Base-by-base conservation (phyloP, 2,113 vertebrate genomes). In the Rhabdomys dilectus region DNA sequence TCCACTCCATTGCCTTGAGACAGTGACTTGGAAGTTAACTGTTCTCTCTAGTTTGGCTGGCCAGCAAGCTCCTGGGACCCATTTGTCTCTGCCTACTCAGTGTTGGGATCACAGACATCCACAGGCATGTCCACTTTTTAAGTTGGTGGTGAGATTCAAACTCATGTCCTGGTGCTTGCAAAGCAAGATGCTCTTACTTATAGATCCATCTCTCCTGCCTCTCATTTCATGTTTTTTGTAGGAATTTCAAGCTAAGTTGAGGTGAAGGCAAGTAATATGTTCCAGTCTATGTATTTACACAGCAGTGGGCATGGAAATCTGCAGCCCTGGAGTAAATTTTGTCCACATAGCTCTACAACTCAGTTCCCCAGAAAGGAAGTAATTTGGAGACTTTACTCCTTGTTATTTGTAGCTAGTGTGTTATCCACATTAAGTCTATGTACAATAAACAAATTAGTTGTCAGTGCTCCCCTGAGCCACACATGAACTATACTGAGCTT, bases 391-490 rank as follows among this genome's bases (percentile, higher is more conserved):
- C 22, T 21, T 88, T 53, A 53, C 29, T 24, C 88, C 72, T 75
- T 81, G 11, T 42, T 93, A 68, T 56, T 84, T 93, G 84, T 45
- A 29, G 9, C 60, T 76, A 58, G 10, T 45, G 84, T 85, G 2
- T 68, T 91, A 53, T 39, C 34, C 39, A 89, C 39, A 58, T 93
- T 78, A 87, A 87, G 45, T 45, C 29, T 84, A 72, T 80, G n/a
- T 90, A 70, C n/a, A 90, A 92, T 92, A 90, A 91, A 84, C 42
- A 93, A 88, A 86, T 91, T 53, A 39, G 31, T 93, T 81, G 78
- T 11, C n/a, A 36, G 64, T 56, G 17, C 12, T 78, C 53, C 78
- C 39, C 72, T 60, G 48, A 88, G 76, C 72, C 86, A 85, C 42
- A 36, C 29, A 21, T 51, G 48, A 85, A 75, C 85, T 68, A 95